These are phyloP conservation scores for Sesamia nonagrioides DNA, from an alignment of 1,140 invertebrate species.

Conservation along the genomic window DNA sequence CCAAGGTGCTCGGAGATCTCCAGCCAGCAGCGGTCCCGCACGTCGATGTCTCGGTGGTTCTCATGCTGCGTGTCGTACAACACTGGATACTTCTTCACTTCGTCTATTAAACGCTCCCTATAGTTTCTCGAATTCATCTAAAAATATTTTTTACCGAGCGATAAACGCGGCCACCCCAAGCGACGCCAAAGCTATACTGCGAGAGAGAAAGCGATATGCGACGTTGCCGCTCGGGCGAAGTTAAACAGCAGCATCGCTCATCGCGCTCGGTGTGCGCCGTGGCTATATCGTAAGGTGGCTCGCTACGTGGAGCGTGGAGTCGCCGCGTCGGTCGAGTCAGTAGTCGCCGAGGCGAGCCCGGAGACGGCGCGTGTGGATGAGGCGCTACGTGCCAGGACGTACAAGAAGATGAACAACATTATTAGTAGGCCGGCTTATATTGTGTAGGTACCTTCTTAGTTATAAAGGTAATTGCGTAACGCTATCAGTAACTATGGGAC, in stretches of 20 bases:
- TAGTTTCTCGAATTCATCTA: conserved; percentile 67
- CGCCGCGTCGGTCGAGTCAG: too few species aligned
- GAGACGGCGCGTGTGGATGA: too few species aligned
- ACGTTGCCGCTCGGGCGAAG: conserved; percentile 72
- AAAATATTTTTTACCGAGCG: neutral
- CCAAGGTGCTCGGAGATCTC: conserved; percentile 79
- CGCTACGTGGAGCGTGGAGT: too few species aligned
- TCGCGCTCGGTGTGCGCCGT: conserved; percentile 73
- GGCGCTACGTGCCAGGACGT: too few species aligned
- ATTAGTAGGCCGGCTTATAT: too few species aligned
- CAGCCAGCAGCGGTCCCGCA: conserved; percentile 77
- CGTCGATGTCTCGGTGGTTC: conserved; percentile 78
- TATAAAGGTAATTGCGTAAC: too few species aligned
- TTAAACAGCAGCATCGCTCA: conserved; percentile 62
- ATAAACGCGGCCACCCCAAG: conserved; percentile 63
- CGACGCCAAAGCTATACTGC: conserved; percentile 79
- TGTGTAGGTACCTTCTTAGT: too few species aligned
- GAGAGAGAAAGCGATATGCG: conserved; percentile 73
- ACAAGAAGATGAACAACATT: too few species aligned
- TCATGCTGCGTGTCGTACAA: conserved; percentile 81
- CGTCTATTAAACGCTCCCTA: conserved; percentile 76
- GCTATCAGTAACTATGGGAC: too few species aligned
- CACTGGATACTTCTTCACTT: conserved; percentile 81
- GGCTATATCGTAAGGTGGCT: conserved; percentile 55
- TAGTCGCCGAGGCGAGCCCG: too few species aligned